Evolutionary conservation across 1,140 invertebrate species (phyloP).

Genomic region (Drosophila fuyamai): DNA sequence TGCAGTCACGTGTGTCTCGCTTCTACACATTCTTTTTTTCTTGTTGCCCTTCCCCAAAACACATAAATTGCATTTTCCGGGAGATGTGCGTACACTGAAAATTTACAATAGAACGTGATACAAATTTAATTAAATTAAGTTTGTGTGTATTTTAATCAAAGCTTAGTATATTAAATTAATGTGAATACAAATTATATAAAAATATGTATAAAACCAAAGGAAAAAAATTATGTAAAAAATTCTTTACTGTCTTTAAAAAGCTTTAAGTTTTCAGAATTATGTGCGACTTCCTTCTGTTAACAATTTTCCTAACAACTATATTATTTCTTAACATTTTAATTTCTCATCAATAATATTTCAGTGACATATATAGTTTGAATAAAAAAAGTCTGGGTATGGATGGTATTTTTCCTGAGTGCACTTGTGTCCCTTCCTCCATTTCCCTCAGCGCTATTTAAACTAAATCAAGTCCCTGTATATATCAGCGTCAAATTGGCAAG

Average conservation of each 20-base stretch:
- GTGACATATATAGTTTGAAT: too few relatives aligned
- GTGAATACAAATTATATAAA: background rate
- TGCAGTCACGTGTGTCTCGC: conserved; percentile 72
- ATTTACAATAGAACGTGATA: too few relatives aligned
- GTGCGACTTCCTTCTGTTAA: too few relatives aligned
- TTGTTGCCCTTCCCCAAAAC: conserved; percentile 23
- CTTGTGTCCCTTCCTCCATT: background rate
- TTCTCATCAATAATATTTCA: too few relatives aligned
- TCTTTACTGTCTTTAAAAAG: too few relatives aligned
- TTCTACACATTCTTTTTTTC: background rate
- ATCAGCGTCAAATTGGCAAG: conserved; percentile 75
- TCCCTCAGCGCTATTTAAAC: conserved; percentile 68
- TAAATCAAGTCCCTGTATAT: conserved; percentile 73
- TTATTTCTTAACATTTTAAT: too few relatives aligned
- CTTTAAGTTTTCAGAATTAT: too few relatives aligned
- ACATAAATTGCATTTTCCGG: conserved; percentile 73
- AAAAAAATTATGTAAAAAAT: background rate
- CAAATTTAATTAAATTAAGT: too few relatives aligned
- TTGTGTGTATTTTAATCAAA: too few relatives aligned
- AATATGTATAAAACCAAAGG: background rate
- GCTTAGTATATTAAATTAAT: too few relatives aligned
- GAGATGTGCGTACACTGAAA: conserved; percentile 12
- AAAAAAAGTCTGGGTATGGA: too few relatives aligned
- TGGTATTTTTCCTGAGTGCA: background rate
- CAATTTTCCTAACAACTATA: too few relatives aligned